These are phyloP conservation scores for Bombus impatiens DNA, from an alignment of 1,140 invertebrate genomes.

Conservation along the genomic window DNA sequence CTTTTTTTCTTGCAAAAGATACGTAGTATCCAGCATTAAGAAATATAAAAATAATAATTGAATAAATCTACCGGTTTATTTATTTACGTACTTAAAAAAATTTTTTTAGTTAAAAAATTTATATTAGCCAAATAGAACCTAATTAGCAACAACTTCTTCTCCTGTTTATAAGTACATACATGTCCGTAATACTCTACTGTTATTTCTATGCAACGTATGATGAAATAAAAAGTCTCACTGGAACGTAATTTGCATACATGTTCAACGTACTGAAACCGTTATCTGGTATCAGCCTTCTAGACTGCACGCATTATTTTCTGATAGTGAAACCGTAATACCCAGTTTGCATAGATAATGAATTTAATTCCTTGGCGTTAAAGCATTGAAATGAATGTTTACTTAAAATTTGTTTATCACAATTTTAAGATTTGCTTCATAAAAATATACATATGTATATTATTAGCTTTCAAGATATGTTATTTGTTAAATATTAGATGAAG, in stretches of 20 bases:
- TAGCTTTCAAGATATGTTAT: too few relatives aligned
- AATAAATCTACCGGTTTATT: too few relatives aligned
- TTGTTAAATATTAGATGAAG: too few relatives aligned
- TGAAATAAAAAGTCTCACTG: neutral
- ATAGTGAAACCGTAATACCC: neutral
- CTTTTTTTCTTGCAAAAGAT: too few relatives aligned
- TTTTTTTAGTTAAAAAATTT: neutral
- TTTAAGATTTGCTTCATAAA: too few relatives aligned
- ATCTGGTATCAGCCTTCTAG: neutral
- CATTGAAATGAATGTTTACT: too few relatives aligned
- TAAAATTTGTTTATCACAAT: neutral
- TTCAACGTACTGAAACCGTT: neutral
- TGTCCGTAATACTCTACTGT: too few relatives aligned
- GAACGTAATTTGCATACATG: neutral
- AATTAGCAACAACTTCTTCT: neutral
- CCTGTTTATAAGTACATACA: too few relatives aligned
- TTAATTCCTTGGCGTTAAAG: neutral
- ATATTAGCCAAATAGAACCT: neutral
- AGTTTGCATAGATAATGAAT: neutral
- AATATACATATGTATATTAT: too few relatives aligned
- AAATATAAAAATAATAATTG: too few relatives aligned
- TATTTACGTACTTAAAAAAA: neutral
- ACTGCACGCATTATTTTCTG: neutral
- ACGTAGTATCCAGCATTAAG: too few relatives aligned
- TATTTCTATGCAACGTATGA: neutral